These are phyloP conservation scores for Lytechinus pictus DNA, from an alignment of 35 echinoderm and acorn worm genomes.

Conservation along the genomic window DNA sequence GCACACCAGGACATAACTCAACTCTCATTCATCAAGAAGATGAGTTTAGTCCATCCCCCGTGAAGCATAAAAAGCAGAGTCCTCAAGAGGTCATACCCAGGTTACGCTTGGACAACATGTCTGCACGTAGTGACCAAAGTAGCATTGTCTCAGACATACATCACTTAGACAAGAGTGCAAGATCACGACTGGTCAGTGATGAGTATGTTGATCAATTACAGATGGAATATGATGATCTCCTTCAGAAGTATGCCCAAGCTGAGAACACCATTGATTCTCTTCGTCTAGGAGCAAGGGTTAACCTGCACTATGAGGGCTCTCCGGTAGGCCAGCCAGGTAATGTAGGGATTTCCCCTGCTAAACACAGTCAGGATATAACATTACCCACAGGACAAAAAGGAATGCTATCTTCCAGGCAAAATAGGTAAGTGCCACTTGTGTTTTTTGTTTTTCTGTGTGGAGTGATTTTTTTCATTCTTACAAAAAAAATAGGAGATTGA, in stretches of 20 bases:
- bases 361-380: slow-evolving; percentile 61
- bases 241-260: slow-evolving; percentile 92
- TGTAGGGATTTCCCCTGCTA: slow-evolving; percentile 48
- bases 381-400: slow-evolving; percentile 68
- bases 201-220: slow-evolving; percentile 85
- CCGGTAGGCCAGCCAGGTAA: slow-evolving; percentile 52
- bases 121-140: neutral
- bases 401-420: neutral
- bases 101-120: slow-evolving; percentile 23
- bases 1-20: slow-evolving; percentile 8
- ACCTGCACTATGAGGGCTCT: slow-evolving; percentile 71
- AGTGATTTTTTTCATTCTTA: too few relatives aligned
- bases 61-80: neutral
- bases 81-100: neutral
- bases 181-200: slow-evolving; percentile 66
- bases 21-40: neutral
- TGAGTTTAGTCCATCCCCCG: slow-evolving; percentile 25
- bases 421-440: neutral
- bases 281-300: slow-evolving; percentile 88
- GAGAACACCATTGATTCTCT: slow-evolving; percentile 96
- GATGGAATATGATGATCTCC: slow-evolving; percentile 86
- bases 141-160: neutral
- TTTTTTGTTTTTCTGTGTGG: neutral
- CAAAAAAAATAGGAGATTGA: too few relatives aligned
- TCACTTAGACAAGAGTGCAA: neutral